Base-by-base conservation (phyloP, 2,888 invertebrate genomes). In the Drosophila monieri region DNA sequence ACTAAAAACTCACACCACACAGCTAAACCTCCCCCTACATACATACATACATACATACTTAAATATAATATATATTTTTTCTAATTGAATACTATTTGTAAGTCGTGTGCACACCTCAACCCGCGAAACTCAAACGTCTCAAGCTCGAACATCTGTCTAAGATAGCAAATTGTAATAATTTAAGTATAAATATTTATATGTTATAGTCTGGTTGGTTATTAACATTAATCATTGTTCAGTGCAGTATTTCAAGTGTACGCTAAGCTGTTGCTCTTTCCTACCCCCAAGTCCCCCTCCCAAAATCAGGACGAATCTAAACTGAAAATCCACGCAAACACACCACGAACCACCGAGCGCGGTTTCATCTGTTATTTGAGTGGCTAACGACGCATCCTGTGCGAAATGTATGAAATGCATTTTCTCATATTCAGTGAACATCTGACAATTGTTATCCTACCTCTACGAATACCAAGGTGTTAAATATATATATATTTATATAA, bases 371-470 rank as follows among this genome's bases (percentile, higher is more conserved):
- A 54, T 55, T 60, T 60, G 52, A 47, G 47, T 68, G 44, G 41
- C 35, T n/a, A 46, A 41, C 21, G 35, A 41, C 48, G 64, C 52
- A 62, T 66, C 54, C 23, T 60, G 39, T 18, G 62, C 21, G 18
- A 56, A 66, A 44, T 67, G 55, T 49, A 48, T 68, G 6, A 43
- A 49, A 49, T 49, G 56, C 57, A 57, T 30, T 44, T 30, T 49
- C 46, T 61, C 69, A 66, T 52, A 64, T 70, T 70, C 76, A 30
- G 71, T 69, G 60, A 77, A 85, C 86, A 80, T 80, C 67, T 69
- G 80, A 80, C 86, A 85, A 80, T 80, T 85, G 80, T 85, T 79
- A 80, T 80, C 84, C 80, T 80, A 80, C 80, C 80, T 80, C 80
- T 80, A 73, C 77, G 52, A 77, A 77, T 83, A 79, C 83, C 86